Base-by-base conservation (phyloP, 2,113 vertebrate species). In the Corynorhinus townsendii region DNA sequence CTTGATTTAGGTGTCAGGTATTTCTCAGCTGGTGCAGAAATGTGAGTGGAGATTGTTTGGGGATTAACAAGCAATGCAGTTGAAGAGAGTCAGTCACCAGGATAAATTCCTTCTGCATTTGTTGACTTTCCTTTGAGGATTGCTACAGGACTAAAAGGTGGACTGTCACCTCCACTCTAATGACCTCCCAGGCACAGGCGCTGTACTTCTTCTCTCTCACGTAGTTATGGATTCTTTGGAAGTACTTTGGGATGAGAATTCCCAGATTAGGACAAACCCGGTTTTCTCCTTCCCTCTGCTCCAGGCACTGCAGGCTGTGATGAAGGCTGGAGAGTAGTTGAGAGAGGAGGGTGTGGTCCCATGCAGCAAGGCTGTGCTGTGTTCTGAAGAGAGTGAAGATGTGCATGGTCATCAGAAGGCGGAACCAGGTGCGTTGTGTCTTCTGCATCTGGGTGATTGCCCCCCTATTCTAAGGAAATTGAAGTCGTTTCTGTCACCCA, bases 61-160 rank as follows among this genome's bases (percentile, higher is more conserved):
- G 35, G 14, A 24, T 19, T 17, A 17, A 12, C 52, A 81, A 81
- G 10, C 7, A 6, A 38, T 28, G 52, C 14, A 26, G 15, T 16
- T 56, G 22, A 38, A 54, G 1, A 38, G 47, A 49, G n/a, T 40
- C 8, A 52, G 54, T 40, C 26, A 11, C 7, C 6, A 59, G 22
- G 3, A 10, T 3, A 28, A 28, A 4, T 56, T 10, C 10, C n/a
- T 38, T 28, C 22, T 24, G 11, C 20, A 35, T 7, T 56, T 38
- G 0, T 5, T 12, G 47, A 56, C n/a, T 9, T 38, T 38, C 7
- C 49, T 16, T 16, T 7, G n/a, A 80, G 77, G 7, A 3, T 10
- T 56, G n/a, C 20, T 28, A 16, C n/a, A 38, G 3, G 12, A 56
- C 11, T 12, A 1, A 3, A 56, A 56, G 20, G n/a, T 2, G 0